Evolutionary conservation across 2,113 vertebrate species (phyloP).

Genomic region (Tetrax tetrax): DNA sequence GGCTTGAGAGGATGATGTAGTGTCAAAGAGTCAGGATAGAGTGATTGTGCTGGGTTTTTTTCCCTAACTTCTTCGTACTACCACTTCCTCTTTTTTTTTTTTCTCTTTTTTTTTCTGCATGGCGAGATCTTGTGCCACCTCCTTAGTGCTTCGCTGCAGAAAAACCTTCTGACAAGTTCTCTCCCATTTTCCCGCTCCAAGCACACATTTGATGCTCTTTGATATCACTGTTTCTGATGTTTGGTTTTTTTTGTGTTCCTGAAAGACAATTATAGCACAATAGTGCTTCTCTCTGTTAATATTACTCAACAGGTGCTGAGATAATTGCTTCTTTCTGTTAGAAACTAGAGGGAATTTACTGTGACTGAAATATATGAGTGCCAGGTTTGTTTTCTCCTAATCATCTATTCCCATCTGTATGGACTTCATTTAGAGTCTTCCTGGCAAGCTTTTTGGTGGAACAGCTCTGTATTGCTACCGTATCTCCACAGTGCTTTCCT

Average conservation of each 20-base stretch:
- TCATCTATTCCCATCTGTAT: neutral
- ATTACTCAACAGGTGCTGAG: neutral
- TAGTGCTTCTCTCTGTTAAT: neutral
- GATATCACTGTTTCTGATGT: neutral
- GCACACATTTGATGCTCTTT: neutral
- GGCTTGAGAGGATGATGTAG: neutral
- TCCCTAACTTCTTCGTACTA: neutral
- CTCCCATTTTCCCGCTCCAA: neutral
- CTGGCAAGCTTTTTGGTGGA: neutral
- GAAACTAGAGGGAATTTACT: neutral
- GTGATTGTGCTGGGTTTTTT: neutral
- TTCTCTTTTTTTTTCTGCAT: neutral
- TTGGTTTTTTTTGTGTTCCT: neutral
- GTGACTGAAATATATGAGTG: neutral
- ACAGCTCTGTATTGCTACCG: neutral
- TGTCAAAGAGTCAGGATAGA: neutral
- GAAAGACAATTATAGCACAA: neutral
- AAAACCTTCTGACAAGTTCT: neutral
- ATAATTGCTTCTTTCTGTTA: neutral
- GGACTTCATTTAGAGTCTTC: neutral
- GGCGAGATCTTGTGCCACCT: neutral
- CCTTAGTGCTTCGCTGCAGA: neutral
- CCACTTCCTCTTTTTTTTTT: neutral
- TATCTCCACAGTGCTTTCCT: neutral
- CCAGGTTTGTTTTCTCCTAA: fast-evolving